Conservation (phyloP, 2,888 invertebrate genomes). For the Idaea straminata region DNA sequence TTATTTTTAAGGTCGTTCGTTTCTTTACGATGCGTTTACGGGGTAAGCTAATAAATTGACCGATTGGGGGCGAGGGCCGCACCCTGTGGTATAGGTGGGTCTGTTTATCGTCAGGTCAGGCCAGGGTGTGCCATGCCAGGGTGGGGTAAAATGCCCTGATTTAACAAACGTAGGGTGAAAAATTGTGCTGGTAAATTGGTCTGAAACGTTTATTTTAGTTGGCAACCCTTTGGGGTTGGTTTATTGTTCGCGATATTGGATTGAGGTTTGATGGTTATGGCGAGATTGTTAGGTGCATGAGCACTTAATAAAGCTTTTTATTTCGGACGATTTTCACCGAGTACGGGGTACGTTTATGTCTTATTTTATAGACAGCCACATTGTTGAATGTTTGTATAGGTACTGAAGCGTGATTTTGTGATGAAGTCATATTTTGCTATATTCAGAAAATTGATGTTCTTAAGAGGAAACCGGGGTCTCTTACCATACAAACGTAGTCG, state of each 20-base stretch:
- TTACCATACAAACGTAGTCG: too few species aligned
- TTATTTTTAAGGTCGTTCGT: constrained; percentile 72
- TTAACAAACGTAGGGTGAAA: constrained; percentile 56
- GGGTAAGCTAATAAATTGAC: constrained; percentile 60
- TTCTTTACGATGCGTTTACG: constrained; percentile 67
- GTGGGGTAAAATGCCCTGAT: constrained; percentile 61
- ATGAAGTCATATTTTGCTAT: background rate
- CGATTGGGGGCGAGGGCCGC: constrained; percentile 65
- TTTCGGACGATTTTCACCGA: background rate
- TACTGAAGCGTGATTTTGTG: background rate
- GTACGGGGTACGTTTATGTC: constrained; percentile 11
- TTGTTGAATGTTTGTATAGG: background rate
- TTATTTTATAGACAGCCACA: constrained; percentile 1
- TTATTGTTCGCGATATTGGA: constrained; percentile 23
- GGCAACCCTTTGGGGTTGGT: constrained; percentile 27
- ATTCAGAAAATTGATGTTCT: background rate
- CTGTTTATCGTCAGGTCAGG: constrained; percentile 61
- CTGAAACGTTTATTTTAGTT: constrained; percentile 42
- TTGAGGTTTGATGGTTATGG: constrained; percentile 23
- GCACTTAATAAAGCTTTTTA: constrained; percentile 25
- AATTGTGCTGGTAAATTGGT: constrained; percentile 55
- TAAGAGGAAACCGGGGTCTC: too few species aligned
- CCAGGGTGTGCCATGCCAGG: constrained; percentile 62
- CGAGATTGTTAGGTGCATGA: constrained; percentile 29
- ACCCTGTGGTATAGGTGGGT: constrained; percentile 62